Base-by-base conservation (phyloP, 2,113 vertebrate genomes). In the Mus pahari region DNA sequence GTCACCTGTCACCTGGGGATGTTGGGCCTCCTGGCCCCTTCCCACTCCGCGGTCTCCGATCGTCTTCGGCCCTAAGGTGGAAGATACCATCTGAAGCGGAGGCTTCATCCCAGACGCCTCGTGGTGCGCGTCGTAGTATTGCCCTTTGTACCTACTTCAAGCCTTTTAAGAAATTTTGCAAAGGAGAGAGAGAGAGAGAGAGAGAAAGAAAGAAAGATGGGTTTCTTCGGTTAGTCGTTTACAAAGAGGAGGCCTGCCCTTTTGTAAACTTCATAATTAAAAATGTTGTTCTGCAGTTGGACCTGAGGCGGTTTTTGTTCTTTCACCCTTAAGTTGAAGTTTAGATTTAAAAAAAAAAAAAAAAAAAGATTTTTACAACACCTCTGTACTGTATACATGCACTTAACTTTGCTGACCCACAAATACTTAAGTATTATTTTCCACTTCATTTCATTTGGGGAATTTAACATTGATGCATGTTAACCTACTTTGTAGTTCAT, bases 171-270 rank as follows among this genome's bases (percentile, higher is more conserved):
- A 62, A 84, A 81, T n/a, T 33, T 64, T 2, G 55, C 60, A 74
- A 39, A 86, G 33, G 22, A 7, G 48, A 48, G 48, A 48, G 45
- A 2, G 1, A 55, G 3, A 10, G 1, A 11, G n/a, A n/a, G 22
- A 7, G 48, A 48, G 48, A 48, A 7, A 2, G 1, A 55, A 2
- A 10, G 1, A 11, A n/a, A n/a, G n/a, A n/a, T n/a, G n/a, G n/a
- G 3, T 19, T 4, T 14, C 12, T 87, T 66, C 24, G n/a, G 7
- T 62, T 75, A 53, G 78, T 82, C 14, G 3, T 90, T 90, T 53
- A 20, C 11, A 13, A 78, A 84, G 75, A 68, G 4, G 89, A 78
- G 45, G 74, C 36, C 8, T 62, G 19, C 7, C 5, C 62, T 82
- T 94, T 31, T 45, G 48, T 62, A 53, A 42, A 20, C 53, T 70